phyloP scores from a whole-genome alignment of 2,888 invertebrate genomes.

The Punctoribates punctum region DNA sequence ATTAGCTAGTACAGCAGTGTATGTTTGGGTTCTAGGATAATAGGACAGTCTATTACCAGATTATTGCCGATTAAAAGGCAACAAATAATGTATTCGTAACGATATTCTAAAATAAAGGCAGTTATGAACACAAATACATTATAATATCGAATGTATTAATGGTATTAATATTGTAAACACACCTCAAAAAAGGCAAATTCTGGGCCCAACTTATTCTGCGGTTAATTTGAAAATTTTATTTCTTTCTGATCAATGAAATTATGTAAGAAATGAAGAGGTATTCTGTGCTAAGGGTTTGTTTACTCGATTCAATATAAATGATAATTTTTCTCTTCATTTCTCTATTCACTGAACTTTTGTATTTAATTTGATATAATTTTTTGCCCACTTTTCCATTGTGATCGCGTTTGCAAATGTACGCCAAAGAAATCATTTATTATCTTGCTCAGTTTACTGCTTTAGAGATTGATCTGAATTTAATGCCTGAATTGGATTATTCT shows the following conservation, averaged over 20 bases:
- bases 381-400: no score
- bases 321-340: background rate
- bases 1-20: background rate
- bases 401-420: no score
- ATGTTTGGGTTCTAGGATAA: no score
- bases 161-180: background rate
- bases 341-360: background rate
- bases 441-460: no score
- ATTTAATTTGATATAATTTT: slow-evolving; percentile 1
- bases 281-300: background rate
- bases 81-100: background rate
- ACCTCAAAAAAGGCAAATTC: background rate
- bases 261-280: background rate
- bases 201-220: background rate
- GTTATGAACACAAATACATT: no score
- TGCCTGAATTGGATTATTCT: no score
- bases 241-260: slow-evolving; percentile 9
- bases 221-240: background rate
- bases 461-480: no score
- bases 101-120: background rate
- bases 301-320: background rate
- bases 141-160: background rate
- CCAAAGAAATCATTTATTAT: background rate
- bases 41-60: no score
- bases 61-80: background rate